phyloP scores from a whole-genome alignment of 2,888 invertebrate genomes.

The Drosophila kambysellisi region DNA sequence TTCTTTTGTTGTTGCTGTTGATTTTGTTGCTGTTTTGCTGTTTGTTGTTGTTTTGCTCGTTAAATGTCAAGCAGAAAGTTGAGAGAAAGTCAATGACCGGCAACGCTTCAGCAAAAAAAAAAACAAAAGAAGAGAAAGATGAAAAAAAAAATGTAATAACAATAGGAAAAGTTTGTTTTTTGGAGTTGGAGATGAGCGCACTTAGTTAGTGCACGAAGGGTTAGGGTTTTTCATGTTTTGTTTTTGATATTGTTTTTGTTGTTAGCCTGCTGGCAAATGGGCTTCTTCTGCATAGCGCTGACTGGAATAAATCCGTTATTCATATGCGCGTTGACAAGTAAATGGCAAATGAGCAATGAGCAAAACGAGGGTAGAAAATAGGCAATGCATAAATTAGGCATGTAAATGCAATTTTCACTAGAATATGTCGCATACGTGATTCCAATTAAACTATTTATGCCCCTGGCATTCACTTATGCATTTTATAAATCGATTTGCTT shows the following conservation, averaged over 20 bases:
- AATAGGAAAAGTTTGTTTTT: conserved; percentile 75
- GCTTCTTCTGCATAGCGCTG: conserved; percentile 53
- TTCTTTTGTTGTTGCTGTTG: conserved; percentile 4
- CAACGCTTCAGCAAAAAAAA: conserved; percentile 23
- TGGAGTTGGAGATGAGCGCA: conserved; percentile 71
- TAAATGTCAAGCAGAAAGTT: conserved; percentile 77
- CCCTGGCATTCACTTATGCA: background rate
- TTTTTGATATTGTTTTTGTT: conserved; percentile 6
- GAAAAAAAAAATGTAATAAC: conserved; percentile 64
- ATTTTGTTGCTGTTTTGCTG: conserved; percentile 35
- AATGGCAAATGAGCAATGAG: conserved; percentile 15
- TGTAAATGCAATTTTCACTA: conserved; percentile 37
- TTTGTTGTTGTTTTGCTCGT: conserved; percentile 60
- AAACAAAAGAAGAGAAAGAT: conserved; percentile 19
- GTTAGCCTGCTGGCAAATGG: background rate
- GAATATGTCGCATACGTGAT: conserved; percentile 13
- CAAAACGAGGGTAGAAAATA: conserved; percentile 33
- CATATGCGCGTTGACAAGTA: conserved; percentile 54
- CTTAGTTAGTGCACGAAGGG: conserved; percentile 69
- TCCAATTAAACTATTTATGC: conserved; percentile 5
- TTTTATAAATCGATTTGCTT: background rate
- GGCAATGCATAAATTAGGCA: conserved; percentile 41
- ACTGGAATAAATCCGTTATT: conserved; percentile 48
- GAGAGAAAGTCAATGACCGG: conserved; percentile 75
- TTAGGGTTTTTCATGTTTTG: conserved; percentile 35